These are phyloP conservation scores for Exaiptasia diaphana DNA, from an alignment of 64 coral and sea anemone genomes.

Conservation along the genomic window DNA sequence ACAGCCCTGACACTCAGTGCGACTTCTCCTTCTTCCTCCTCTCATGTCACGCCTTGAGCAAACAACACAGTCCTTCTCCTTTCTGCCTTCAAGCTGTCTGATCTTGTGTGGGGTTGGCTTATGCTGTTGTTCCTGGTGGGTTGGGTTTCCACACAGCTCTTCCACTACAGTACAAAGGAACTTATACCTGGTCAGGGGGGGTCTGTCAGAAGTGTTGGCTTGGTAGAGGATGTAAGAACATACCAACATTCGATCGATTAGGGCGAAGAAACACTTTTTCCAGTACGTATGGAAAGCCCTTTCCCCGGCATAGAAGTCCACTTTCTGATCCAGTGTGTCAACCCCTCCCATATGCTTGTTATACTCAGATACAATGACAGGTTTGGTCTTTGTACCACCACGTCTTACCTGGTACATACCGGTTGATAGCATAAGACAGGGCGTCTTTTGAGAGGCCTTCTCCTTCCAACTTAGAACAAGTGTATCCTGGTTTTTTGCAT, in stretches of 20 bases:
- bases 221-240: neutral
- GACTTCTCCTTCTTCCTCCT: conserved; percentile 25
- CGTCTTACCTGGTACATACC: neutral
- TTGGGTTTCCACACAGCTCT: conserved; percentile 14
- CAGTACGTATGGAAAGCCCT: conserved; percentile 18
- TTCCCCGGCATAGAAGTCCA: neutral
- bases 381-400: neutral
- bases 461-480: conserved; percentile 1
- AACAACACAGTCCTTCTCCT: conserved; percentile 28
- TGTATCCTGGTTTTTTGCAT: neutral
- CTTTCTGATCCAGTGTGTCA: conserved; percentile 17
- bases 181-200: neutral
- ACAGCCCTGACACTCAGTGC: conserved; percentile 27
- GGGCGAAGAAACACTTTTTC: conserved; percentile 12
- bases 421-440: neutral
- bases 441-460: conserved; percentile 1
- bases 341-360: conserved; percentile 32
- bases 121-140: no score
- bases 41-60: conserved; percentile 16
- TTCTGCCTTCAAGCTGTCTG: neutral
- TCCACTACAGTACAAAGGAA: neutral
- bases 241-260: neutral
- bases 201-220: neutral
- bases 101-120: neutral
- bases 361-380: neutral